Percentiles rank a stretch among this genome's conserved stretches.
These are phyloP conservation scores for Temnopleurus reevesii DNA, from an alignment of 53 echinoderm and acorn worm genomes.

Conservation along the genomic window DNA sequence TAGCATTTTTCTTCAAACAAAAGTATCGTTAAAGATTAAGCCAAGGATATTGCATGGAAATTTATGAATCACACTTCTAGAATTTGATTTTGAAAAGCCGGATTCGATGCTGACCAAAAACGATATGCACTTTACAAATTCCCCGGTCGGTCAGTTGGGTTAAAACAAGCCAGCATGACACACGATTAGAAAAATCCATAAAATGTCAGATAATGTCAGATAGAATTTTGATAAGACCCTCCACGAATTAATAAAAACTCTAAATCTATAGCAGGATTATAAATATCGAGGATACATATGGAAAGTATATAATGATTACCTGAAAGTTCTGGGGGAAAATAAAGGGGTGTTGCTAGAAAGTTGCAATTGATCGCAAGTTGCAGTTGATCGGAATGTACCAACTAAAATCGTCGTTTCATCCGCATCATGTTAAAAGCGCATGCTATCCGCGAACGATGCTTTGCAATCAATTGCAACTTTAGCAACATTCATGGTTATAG, in stretches of 20 bases:
- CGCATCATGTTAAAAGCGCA: too few relatives aligned
- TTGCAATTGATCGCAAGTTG: too few relatives aligned
- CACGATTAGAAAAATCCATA: not conserved
- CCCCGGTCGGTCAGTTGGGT: not conserved
- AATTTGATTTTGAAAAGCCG: constrained; percentile 2
- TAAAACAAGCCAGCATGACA: not conserved
- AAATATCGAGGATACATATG: not conserved
- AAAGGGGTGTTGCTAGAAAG: too few relatives aligned
- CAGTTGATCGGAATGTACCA: too few relatives aligned
- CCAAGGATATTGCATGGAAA: not conserved
- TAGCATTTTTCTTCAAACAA: not conserved
- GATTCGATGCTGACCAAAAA: constrained; percentile 1
- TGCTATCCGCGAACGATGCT: too few relatives aligned
- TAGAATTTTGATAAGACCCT: constrained; percentile 15
- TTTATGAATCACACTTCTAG: not conserved
- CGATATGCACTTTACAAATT: constrained; percentile 12
- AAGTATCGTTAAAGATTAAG: not conserved
- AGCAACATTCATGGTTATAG: too few relatives aligned
- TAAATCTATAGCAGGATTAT: not conserved
- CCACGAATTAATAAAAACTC: constrained; percentile 15
- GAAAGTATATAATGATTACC: too few relatives aligned
- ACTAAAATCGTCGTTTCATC: too few relatives aligned
- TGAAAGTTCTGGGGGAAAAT: too few relatives aligned
- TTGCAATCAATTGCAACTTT: too few relatives aligned
- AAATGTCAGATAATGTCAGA: not conserved